Percentiles rank a stretch among this genome's conserved stretches.
phyloP scores from a whole-genome alignment of 53 echinoderm and acorn worm species.

The Luidia sarsii region DNA sequence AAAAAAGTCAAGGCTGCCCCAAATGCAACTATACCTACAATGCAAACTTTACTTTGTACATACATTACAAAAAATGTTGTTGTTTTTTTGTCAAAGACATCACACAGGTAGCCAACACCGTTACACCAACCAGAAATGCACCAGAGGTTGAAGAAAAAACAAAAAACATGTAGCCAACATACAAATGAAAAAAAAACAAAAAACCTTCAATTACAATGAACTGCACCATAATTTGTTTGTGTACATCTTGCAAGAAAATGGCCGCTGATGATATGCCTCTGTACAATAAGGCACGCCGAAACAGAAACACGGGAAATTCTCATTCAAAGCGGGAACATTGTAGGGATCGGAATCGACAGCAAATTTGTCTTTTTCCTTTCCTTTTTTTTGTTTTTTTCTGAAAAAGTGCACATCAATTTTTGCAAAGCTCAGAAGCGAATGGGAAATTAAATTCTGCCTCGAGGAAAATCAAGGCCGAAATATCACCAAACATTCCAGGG shows the following conservation, averaged over 20 bases:
- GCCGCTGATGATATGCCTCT: slow-evolving; percentile 14
- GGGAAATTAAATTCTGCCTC: neutral
- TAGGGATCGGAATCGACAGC: too few relatives aligned
- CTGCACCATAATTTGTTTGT: neutral
- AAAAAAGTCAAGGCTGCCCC: too few relatives aligned
- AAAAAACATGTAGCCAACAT: neutral
- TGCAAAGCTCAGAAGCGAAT: neutral
- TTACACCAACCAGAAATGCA: neutral
- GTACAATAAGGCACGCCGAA: slow-evolving; percentile 52
- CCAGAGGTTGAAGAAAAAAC: too few relatives aligned
- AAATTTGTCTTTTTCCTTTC: too few relatives aligned
- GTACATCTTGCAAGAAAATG: neutral
- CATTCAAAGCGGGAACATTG: too few relatives aligned
- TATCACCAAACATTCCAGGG: too few relatives aligned
- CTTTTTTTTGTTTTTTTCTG: too few relatives aligned
- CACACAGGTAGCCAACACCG: neutral
- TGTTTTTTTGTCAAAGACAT: neutral
- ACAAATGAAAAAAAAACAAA: neutral
- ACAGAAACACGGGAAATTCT: too few relatives aligned
- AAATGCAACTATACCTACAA: neutral
- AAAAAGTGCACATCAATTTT: neutral
- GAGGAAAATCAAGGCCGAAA: too few relatives aligned
- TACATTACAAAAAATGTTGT: neutral
- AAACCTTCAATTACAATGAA: neutral
- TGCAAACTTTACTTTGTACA: neutral